A percentile compares a stretch with the other conserved stretches of the same genome.
These are phyloP conservation scores for Unio pictorum DNA, from an alignment of 2,888 invertebrate species.

Conservation along the genomic window DNA sequence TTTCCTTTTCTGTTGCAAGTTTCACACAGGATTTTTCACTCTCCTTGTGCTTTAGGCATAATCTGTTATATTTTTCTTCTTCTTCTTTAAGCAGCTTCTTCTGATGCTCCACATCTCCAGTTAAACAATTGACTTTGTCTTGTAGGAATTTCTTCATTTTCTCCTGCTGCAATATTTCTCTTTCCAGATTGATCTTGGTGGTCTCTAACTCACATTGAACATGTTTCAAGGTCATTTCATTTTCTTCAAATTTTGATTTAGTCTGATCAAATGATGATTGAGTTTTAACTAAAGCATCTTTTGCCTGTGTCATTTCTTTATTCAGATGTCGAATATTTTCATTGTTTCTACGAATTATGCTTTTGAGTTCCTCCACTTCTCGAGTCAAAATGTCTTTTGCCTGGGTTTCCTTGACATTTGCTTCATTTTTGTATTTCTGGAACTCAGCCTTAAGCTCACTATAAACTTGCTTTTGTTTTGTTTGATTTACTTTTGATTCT, in stretches of 20 bases:
- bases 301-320: slow-evolving; percentile 1
- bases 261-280: too few species aligned
- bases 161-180: slow-evolving; percentile 2
- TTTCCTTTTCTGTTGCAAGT: neutral
- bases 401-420: slow-evolving; percentile 26
- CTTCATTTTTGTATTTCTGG: slow-evolving; percentile 21
- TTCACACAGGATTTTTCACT: neutral
- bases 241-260: too few species aligned
- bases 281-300: neutral
- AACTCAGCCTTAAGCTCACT: slow-evolving; percentile 16
- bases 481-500: slow-evolving; percentile 14
- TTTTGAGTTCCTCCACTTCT: slow-evolving; percentile 21
- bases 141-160: slow-evolving; percentile 3
- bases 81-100: too few species aligned
- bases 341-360: slow-evolving; percentile 4
- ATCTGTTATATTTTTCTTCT: too few species aligned
- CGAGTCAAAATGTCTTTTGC: slow-evolving; percentile 22
- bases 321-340: neutral
- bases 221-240: neutral
- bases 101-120: too few species aligned
- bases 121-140: slow-evolving; percentile 1
- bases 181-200: slow-evolving; percentile 5
- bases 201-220: neutral
- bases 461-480: slow-evolving; percentile 10
- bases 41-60: neutral